phyloP scores from a whole-genome alignment of 2,113 vertebrate species.

The Vidua macroura region DNA sequence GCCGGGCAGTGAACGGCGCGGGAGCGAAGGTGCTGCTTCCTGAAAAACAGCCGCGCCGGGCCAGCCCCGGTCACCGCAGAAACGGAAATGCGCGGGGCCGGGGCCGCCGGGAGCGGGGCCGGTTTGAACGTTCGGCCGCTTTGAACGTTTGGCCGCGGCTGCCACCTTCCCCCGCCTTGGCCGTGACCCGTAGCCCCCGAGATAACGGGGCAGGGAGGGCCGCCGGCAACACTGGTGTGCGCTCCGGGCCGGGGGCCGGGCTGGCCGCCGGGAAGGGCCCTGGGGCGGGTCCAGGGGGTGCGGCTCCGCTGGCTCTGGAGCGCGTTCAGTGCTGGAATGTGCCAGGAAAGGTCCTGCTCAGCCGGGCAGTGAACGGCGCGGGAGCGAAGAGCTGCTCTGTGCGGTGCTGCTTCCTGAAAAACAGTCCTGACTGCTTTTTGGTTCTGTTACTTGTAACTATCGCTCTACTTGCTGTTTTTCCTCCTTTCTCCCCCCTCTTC shows the following conservation, averaged over 20 bases:
- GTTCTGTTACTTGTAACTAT: no score
- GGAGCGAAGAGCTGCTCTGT: no score
- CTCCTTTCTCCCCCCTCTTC: fast-evolving
- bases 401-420: fast-evolving
- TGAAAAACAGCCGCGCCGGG: no score
- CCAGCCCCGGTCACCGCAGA: no score
- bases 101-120: neutral
- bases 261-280: neutral
- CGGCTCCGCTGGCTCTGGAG: neutral
- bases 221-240: neutral
- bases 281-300: neutral
- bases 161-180: neutral
- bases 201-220: neutral
- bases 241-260: neutral
- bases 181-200: neutral
- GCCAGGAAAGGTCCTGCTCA: fast-evolving
- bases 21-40: no score
- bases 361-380: neutral
- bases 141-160: neutral
- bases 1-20: no score
- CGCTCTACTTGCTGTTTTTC: fast-evolving
- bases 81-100: neutral
- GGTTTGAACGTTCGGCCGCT: neutral
- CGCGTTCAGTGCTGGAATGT: fast-evolving
- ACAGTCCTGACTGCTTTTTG: fast-evolving